Conservation (phyloP, 2,888 invertebrate species). For the Caenorhabditis panamensis region DNA sequence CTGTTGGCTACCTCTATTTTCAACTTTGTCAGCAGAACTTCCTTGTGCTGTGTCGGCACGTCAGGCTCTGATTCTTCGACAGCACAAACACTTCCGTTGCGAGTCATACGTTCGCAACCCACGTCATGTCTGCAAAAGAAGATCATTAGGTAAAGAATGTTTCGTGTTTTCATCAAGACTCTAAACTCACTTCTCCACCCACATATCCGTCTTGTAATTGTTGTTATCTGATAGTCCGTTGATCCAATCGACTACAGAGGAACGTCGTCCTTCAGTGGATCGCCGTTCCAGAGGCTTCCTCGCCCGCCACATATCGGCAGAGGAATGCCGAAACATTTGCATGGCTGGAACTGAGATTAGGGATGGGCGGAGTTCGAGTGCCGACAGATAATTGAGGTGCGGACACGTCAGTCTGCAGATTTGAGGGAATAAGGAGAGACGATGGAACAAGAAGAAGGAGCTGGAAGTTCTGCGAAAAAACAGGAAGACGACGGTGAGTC, state of each 20-base stretch:
- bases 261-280: slow-evolving; percentile 47
- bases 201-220: slow-evolving; percentile 34
- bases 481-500: slow-evolving; percentile 12
- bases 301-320: slow-evolving; percentile 58
- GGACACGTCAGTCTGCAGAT: slow-evolving; percentile 34
- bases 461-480: slow-evolving; percentile 5
- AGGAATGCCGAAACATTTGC: slow-evolving; percentile 64
- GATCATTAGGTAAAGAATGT: neutral
- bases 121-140: slow-evolving; percentile 49
- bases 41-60: slow-evolving; percentile 62
- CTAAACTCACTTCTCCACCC: slow-evolving; percentile 46
- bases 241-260: slow-evolving; percentile 68
- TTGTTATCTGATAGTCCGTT: slow-evolving; percentile 67
- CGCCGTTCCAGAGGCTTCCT: slow-evolving; percentile 44
- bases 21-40: slow-evolving; percentile 67
- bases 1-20: slow-evolving; percentile 64
- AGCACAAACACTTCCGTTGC: slow-evolving; percentile 69
- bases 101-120: slow-evolving; percentile 57
- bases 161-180: neutral
- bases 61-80: slow-evolving; percentile 68
- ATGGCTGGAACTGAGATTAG: slow-evolving; percentile 15
- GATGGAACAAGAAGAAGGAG: slow-evolving; percentile 10
- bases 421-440: slow-evolving; percentile 5
- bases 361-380: slow-evolving; percentile 11
- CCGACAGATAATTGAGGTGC: slow-evolving; percentile 30